Evolutionary conservation across 2,888 invertebrate genomes (phyloP).

Genomic region (Morpho helenor): DNA sequence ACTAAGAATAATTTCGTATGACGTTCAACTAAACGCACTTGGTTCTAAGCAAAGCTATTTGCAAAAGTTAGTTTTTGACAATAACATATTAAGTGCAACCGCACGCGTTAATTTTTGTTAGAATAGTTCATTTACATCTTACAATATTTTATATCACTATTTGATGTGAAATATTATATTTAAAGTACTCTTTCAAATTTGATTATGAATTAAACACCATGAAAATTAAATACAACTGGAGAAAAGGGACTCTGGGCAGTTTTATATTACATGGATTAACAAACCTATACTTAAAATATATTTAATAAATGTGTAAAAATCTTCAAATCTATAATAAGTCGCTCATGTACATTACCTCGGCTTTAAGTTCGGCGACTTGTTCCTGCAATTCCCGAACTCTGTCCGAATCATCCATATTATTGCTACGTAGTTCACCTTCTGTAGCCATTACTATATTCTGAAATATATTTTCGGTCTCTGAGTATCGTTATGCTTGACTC

Average conservation of each 20-base stretch:
- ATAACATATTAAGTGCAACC: constrained; percentile 13
- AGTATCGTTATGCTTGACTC: too few relatives aligned
- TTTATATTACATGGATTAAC: too few relatives aligned
- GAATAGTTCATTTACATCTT: neutral
- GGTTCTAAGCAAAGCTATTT: constrained; percentile 22
- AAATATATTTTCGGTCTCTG: constrained; percentile 28
- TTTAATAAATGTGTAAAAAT: too few relatives aligned
- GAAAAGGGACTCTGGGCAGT: too few relatives aligned
- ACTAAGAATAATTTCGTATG: neutral
- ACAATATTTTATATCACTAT: neutral
- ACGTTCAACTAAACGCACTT: constrained; percentile 18
- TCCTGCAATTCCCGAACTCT: constrained; percentile 94
- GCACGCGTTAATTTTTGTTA: neutral
- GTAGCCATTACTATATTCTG: constrained; percentile 97
- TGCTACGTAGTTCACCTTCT: constrained; percentile 92
- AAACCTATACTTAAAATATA: too few relatives aligned
- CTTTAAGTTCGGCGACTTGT: constrained; percentile 94
- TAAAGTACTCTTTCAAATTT: too few relatives aligned
- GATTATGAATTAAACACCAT: too few relatives aligned
- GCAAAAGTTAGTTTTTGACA: constrained; percentile 11
- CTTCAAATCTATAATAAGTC: neutral
- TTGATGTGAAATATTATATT: too few relatives aligned
- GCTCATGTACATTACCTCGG: constrained; percentile 83
- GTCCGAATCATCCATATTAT: constrained; percentile 90
- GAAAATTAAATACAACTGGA: too few relatives aligned